A percentile compares a stretch with the other conserved stretches of the same genome.
phyloP scores from a whole-genome alignment of 2,113 vertebrate genomes.

The Pithys albifrons region DNA sequence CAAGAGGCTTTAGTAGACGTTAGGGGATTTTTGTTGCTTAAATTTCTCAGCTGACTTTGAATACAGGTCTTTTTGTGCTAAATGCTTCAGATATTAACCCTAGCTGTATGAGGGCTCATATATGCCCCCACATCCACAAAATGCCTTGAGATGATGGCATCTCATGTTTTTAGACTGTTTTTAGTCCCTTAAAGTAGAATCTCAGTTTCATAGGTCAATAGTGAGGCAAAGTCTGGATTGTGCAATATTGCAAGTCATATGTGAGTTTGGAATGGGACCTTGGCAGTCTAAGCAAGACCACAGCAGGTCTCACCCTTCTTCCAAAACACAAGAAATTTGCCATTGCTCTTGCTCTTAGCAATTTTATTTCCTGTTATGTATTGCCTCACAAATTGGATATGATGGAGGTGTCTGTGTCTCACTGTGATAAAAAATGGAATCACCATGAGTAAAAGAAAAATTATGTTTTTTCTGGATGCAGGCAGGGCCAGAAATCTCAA shows the following conservation, averaged over 20 bases:
- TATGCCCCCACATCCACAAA: background rate
- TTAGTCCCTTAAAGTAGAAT: background rate
- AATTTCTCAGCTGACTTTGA: background rate
- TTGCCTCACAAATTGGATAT: background rate
- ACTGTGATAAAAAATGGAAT: background rate
- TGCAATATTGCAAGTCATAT: background rate
- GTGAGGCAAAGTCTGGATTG: background rate
- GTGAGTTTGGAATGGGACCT: background rate
- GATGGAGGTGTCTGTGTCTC: background rate
- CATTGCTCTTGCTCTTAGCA: background rate
- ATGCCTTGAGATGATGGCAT: background rate
- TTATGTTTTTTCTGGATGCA: background rate
- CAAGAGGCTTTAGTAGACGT: background rate
- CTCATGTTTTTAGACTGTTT: background rate
- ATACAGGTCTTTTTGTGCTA: background rate
- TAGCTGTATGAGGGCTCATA: background rate
- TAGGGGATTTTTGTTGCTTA: background rate
- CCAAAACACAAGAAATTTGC: background rate
- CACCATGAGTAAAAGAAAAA: background rate
- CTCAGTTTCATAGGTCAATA: background rate
- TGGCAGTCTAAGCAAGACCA: background rate
- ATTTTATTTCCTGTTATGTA: background rate
- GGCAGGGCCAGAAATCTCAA: background rate
- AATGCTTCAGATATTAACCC: background rate
- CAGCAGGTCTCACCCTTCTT: constrained; percentile 2